Percentiles rank a stretch among this genome's conserved stretches.
Conservation (phyloP, 53 echinoderm and acorn worm genomes). For the Patiria pectinifera region DNA sequence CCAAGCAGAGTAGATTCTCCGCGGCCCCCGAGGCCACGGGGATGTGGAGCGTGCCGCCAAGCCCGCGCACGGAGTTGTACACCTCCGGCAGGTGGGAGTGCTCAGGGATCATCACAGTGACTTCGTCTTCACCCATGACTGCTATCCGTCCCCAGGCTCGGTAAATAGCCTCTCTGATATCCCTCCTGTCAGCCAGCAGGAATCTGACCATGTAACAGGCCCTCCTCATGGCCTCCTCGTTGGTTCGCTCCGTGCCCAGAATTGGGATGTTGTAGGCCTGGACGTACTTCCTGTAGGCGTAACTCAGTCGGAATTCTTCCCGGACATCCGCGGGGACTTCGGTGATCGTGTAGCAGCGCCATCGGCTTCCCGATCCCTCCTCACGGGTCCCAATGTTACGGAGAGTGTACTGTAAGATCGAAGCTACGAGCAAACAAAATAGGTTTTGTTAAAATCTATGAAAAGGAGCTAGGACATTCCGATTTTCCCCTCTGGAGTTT, state of each 20-base stretch:
- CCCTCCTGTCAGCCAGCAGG: conserved; percentile 83
- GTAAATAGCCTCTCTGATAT: conserved; percentile 77
- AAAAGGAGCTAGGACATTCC: no score
- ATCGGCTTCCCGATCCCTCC: conserved; percentile 73
- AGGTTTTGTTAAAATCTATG: no score
- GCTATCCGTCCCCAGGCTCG: conserved; percentile 66
- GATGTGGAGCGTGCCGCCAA: conserved; percentile 89
- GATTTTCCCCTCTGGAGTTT: no score
- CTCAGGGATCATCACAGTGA: conserved; percentile 75
- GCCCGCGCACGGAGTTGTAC: conserved; percentile 65
- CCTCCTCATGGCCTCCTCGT: conserved; percentile 80
- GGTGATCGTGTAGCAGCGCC: conserved; percentile 76
- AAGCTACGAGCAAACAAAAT: conserved; percentile 16
- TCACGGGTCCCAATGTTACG: conserved; percentile 74
- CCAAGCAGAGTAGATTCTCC: conserved; percentile 88
- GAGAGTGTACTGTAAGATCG: conserved; percentile 70
- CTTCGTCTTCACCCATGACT: conserved; percentile 70
- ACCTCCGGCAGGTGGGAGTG: conserved; percentile 68
- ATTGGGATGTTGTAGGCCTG: conserved; percentile 95
- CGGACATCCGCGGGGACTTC: conserved; percentile 71
- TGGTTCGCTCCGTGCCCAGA: conserved; percentile 71
- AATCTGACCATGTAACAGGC: conserved; percentile 92
- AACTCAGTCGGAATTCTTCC: conserved; percentile 75
- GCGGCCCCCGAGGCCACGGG: conserved; percentile 85
- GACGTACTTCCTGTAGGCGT: conserved; percentile 83